These are phyloP conservation scores for Catharus fuscescens DNA, from an alignment of 2,113 vertebrate species.

Conservation along the genomic window DNA sequence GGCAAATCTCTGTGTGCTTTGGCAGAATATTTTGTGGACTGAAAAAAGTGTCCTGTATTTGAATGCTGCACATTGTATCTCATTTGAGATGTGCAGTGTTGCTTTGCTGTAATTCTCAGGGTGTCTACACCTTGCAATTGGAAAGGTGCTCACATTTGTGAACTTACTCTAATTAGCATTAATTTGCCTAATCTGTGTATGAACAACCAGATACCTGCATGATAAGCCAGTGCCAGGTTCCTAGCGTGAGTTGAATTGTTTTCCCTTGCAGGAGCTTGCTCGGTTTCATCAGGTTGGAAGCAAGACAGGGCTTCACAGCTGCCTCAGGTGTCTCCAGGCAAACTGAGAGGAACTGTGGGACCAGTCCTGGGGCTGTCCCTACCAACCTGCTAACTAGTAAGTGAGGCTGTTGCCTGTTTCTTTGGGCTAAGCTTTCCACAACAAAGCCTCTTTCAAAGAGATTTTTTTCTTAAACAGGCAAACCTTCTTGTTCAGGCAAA, in stretches of 20 bases:
- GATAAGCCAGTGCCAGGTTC: neutral
- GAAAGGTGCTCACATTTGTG: neutral
- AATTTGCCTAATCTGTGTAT: conserved; percentile 2
- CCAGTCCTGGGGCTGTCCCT: neutral
- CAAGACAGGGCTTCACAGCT: neutral
- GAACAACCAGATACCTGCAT: neutral
- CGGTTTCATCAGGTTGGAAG: neutral
- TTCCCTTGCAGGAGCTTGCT: neutral
- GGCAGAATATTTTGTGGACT: neutral
- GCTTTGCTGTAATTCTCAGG: neutral
- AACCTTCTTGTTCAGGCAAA: neutral
- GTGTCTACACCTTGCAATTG: neutral
- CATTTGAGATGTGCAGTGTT: neutral
- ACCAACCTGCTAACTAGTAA: neutral
- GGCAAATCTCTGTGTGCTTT: neutral
- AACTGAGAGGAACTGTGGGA: neutral
- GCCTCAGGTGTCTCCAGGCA: neutral
- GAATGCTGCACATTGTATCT: neutral
- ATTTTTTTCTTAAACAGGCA: neutral
- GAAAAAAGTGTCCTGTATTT: neutral
- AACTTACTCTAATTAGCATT: neutral
- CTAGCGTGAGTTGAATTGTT: accelerated
- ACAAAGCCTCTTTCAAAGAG: neutral
- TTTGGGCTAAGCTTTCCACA: neutral
- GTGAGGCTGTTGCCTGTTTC: neutral